These are phyloP conservation scores for Eptatretus burgeri DNA, from an alignment of 2,113 vertebrate genomes.

Conservation along the genomic window DNA sequence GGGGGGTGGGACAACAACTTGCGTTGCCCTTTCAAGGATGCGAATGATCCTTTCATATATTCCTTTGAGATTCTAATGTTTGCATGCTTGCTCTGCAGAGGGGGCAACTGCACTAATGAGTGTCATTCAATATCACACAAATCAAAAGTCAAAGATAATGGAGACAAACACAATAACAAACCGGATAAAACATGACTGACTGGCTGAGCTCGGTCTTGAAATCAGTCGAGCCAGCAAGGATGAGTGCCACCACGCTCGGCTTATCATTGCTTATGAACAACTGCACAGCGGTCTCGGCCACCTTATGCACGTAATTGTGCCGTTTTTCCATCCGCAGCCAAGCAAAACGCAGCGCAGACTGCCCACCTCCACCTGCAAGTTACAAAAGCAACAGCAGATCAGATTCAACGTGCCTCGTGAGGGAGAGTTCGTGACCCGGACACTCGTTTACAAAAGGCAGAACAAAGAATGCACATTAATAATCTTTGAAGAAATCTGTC, in stretches of 20 bases:
- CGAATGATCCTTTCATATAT: no score
- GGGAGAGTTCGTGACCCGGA: no score
- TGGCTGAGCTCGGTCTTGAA: slow-evolving; percentile 97
- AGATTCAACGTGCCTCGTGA: background rate
- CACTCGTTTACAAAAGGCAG: no score
- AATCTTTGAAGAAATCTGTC: no score
- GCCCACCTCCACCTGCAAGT: slow-evolving; percentile 61
- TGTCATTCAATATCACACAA: no score
- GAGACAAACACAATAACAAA: slow-evolving; percentile 17
- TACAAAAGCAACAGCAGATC: background rate
- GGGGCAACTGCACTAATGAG: no score
- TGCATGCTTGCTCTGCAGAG: no score
- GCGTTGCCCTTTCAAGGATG: no score
- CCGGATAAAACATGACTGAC: slow-evolving; percentile 97
- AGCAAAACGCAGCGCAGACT: slow-evolving; percentile 87
- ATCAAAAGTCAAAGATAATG: no score
- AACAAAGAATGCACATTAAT: no score
- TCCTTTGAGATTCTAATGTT: no score
- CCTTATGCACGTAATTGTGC: slow-evolving; percentile 94
- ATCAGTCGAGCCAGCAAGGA: slow-evolving; percentile 81
- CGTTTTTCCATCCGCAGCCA: slow-evolving; percentile 93
- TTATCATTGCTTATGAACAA: slow-evolving; percentile 95
- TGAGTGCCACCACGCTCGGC: slow-evolving; percentile 87
- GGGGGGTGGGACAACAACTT: no score
- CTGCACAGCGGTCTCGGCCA: slow-evolving; percentile 86